Conservation (phyloP, 2,888 invertebrate species). For the Agrypnus murinus region DNA sequence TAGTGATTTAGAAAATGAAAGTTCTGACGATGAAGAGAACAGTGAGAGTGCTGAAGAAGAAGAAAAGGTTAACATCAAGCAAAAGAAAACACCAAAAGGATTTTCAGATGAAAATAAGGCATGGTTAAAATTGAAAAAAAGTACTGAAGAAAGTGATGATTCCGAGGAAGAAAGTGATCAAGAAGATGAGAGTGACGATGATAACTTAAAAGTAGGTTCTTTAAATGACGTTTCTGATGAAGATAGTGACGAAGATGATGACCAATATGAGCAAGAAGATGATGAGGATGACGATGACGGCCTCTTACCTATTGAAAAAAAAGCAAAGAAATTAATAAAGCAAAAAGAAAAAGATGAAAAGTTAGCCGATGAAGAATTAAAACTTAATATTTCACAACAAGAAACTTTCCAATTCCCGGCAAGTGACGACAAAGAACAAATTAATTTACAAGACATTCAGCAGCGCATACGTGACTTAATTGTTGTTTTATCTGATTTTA, state of each 20-base stretch:
- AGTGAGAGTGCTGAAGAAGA: conserved; percentile 51
- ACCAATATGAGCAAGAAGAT: conserved; percentile 64
- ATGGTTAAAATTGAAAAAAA: conserved; percentile 80
- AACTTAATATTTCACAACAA: conserved; percentile 84
- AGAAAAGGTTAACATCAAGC: conserved; percentile 40
- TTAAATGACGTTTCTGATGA: conserved; percentile 66
- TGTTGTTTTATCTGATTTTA: conserved; percentile 87
- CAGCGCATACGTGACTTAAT: conserved; percentile 92
- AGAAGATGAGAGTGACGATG: conserved; percentile 64
- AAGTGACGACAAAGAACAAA: conserved; percentile 81
- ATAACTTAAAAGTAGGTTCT: conserved; percentile 61
- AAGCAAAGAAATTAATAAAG: conserved; percentile 84
- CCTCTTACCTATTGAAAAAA: conserved; percentile 90
- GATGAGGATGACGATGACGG: conserved; percentile 82
- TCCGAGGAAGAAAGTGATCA: conserved; percentile 59
- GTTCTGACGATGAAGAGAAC: conserved; percentile 28
- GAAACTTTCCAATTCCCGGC: conserved; percentile 88
- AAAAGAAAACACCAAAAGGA: conserved; percentile 69
- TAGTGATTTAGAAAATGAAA: neutral
- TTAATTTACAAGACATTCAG: conserved; percentile 87
- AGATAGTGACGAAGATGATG: conserved; percentile 58
- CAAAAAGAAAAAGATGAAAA: conserved; percentile 81
- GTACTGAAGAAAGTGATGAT: conserved; percentile 52
- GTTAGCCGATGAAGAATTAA: conserved; percentile 87
- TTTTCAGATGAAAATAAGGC: conserved; percentile 83